Evolutionary conservation across 2,888 invertebrate genomes (phyloP), one percentile per base, ranked within the genome.

Genomic region (Ctena decussata): DNA sequence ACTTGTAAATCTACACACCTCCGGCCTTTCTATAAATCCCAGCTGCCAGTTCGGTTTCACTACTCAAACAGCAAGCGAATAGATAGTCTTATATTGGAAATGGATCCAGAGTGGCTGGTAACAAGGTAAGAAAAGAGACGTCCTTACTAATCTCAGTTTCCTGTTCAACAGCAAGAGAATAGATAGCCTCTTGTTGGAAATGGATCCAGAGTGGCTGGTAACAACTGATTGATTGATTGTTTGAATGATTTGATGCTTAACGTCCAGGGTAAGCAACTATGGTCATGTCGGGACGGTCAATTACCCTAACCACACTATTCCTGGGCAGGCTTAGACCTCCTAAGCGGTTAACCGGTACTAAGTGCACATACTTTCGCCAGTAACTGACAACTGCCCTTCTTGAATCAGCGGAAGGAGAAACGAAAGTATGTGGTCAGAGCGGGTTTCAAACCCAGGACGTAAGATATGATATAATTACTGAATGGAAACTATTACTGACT

Each of bases 21-120:
- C 35, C 65, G 30, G 1, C 65, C 65, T n/a, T 65, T 35, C 35
- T 21, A 65, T 21, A 65, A 65, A 35, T 35, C 65, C 1, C 32
- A 35, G 37, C 80, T 96, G 32, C 96, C 96, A 1, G 93, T 92
- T 72, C 91, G 96, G 49, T 93, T 92, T 76, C 96, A 96, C 86
- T 96, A 95, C 89, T 89, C 92, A 37, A 92, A 93, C 84, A 93
- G 92, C 76, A 76, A 82, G 5, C 87, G 95, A 73, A 95, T 96
- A 46, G 95, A 93, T 32, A 94, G 95, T 46, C 77, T 96, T 27
- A 82, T 95, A 24, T 77, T 93, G 12, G 92, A 92, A 71, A 84
- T 90, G 24, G 83, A 89, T 18, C 79, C 90, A 35, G 82, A 84
- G 24, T 93, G 92, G 92, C 79, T 87, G 6, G 89, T 90, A 39